phyloP scores from a whole-genome alignment of 2,113 vertebrate genomes.

The Rattus norvegicus region GRCr8 NC_086019.1:227519501-227520000 shows the following conservation, averaged over 20 bases:
- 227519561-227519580: background rate
- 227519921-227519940: too few species aligned
- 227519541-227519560: background rate
- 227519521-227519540: background rate
- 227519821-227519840: background rate
- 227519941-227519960: background rate
- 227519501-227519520: background rate
- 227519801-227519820: background rate
- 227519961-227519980: constrained; percentile 16
- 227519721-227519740: background rate
- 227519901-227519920: too few species aligned
- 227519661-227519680: background rate
- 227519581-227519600: background rate
- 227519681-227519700: background rate
- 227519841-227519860: background rate
- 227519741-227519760: background rate
- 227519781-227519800: background rate
- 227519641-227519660: background rate
- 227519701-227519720: background rate
- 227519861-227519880: background rate
- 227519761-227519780: background rate
- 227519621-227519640: background rate
- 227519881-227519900: too few species aligned
- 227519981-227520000: background rate
- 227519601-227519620: background rate